A percentile compares a stretch with the other conserved stretches of the same genome.
Evolutionary conservation across 2,113 vertebrate genomes (phyloP).

Genomic region (Atlantisia rogersi): DNA sequence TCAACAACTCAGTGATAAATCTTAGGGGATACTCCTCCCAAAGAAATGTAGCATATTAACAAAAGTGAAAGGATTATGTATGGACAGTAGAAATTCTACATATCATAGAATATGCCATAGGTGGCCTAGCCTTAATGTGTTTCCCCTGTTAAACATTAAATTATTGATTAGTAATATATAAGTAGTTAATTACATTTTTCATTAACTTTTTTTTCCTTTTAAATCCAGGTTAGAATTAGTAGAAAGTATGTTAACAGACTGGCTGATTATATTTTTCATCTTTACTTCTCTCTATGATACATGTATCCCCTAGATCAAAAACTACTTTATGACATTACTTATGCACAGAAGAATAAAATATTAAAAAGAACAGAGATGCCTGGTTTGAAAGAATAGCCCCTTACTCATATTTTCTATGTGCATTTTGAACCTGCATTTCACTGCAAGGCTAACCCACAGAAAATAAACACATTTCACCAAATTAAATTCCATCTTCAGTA

Average conservation of each 20-base stretch:
- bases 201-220: not conserved
- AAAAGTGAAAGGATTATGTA: not conserved
- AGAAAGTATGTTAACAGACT: not conserved
- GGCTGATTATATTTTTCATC: not conserved
- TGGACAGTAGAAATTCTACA: not conserved
- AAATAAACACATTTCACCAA: not conserved
- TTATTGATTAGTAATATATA: not conserved
- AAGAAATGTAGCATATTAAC: not conserved
- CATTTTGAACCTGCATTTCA: not conserved
- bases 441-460: not conserved
- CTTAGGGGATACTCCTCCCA: not conserved
- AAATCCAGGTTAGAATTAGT: not conserved
- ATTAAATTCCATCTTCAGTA: not conserved
- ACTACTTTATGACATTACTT: not conserved
- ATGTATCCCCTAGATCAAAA: not conserved
- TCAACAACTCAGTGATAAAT: not conserved
- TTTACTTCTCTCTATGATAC: not conserved
- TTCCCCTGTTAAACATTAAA: not conserved
- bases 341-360: not conserved
- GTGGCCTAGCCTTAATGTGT: accelerated
- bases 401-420: not conserved
- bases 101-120: not conserved
- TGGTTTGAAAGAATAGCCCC: not conserved
- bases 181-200: not conserved
- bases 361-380: not conserved